Evolutionary conservation across 2,113 vertebrate species (phyloP).

Genomic region (human): DNA sequence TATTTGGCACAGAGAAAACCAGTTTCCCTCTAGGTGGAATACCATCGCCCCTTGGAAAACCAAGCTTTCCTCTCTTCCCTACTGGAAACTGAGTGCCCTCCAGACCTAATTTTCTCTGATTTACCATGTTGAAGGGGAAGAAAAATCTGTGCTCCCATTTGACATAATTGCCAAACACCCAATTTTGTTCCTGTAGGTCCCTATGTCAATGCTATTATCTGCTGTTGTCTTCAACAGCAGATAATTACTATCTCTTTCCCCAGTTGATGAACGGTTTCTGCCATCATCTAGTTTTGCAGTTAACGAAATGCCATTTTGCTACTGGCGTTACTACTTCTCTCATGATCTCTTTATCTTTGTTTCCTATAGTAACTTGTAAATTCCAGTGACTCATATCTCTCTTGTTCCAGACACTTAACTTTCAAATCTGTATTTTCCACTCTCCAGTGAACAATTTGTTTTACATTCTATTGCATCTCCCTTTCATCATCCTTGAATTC

Average conservation of each 20-base stretch:
- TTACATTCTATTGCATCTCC: constrained; percentile 53
- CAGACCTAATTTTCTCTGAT: constrained; percentile 57
- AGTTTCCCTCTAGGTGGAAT: not conserved
- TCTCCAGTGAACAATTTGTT: constrained; percentile 66
- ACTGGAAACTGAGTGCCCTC: not conserved
- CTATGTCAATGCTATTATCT: constrained; percentile 40
- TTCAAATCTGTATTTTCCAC: constrained; percentile 71
- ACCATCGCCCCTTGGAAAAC: not conserved
- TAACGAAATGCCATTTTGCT: constrained; percentile 34
- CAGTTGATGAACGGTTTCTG: constrained; percentile 42
- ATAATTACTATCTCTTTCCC: constrained; percentile 7
- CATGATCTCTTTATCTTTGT: constrained; percentile 63
- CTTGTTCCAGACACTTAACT: constrained; percentile 74
- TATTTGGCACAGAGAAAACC: not conserved
- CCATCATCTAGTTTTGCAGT: not conserved
- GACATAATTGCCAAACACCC: constrained; percentile 64
- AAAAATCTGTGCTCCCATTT: constrained; percentile 37
- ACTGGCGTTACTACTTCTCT: not conserved
- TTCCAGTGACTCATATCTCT: constrained; percentile 73
- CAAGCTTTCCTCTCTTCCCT: not conserved
- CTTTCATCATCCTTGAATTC: constrained; percentile 67
- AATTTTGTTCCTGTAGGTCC: constrained; percentile 3
- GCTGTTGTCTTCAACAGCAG: not conserved
- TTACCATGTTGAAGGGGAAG: constrained; percentile 21
- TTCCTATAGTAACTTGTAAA: constrained; percentile 67